Evolutionary conservation across 2,888 invertebrate genomes (phyloP), one percentile per base, ranked within the genome.

Genomic region (Hydrotaea cyrtoneurina): DNA sequence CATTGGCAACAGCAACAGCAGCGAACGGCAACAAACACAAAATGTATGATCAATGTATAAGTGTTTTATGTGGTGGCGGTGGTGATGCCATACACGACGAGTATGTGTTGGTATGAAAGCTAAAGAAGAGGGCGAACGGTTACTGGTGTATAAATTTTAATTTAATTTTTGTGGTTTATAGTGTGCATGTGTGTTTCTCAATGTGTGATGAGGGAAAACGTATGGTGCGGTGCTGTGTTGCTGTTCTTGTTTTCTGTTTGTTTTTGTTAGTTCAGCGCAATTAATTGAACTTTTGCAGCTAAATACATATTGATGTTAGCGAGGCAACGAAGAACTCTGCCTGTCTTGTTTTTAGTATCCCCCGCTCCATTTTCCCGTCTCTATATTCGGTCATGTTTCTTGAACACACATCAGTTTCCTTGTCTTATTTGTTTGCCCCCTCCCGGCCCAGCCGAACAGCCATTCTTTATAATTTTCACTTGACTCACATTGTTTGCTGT

Each of bases 211-310:
- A 7, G 36, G 31, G 31, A 36, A 17, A 64, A 64, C 36, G 13
- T 71, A 46, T 36, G 66, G 69, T 53, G 39, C 57, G 66, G 69
- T 53, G 39, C 57, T 39, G 50, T 57, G 19, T 50, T 39, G 81
- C 75, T 31, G 31, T 31, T 31, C 31, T 31, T 31, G 31, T 31
- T 15, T 66, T 31, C 82, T 84, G 78, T 83, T 64, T 82, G 69
- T 79, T 83, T 85, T 83, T 86, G 50, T 86, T 80, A 82, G 87
- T 86, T 81, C 75, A 78, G 81, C 89, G 90, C 89, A 90, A 90
- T 90, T 90, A 90, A 90, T 90, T 90, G 90, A 90, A 90, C 90
- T 90, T 66, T 90, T 89, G 89, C 88, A 87, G 88, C 88, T 82
- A 78, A 87, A 89, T 59, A 59, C 59, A 59, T 90, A 90, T 90